Conservation (phyloP, 2,888 invertebrate species). For the Drosophila neotestacea region DNA sequence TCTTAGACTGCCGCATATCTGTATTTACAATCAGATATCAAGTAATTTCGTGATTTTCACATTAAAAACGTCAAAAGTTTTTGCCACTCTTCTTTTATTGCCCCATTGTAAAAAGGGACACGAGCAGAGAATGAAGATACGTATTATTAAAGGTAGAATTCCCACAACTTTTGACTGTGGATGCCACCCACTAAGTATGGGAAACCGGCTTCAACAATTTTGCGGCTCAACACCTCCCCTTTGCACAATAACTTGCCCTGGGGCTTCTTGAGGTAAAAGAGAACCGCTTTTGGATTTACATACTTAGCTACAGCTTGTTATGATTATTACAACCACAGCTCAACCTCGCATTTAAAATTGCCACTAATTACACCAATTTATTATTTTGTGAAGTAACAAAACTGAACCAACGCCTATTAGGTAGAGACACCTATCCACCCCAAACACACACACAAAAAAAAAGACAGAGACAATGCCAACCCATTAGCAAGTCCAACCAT, state of each 20-base stretch:
- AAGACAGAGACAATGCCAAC: constrained; percentile 43
- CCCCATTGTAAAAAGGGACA: constrained; percentile 51
- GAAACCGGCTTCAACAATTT: constrained; percentile 62
- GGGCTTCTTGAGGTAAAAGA: constrained; percentile 18
- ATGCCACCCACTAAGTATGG: constrained; percentile 74
- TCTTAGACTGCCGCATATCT: constrained; percentile 26
- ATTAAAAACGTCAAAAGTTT: constrained; percentile 49
- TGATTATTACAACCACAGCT: constrained; percentile 37
- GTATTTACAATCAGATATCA: constrained; percentile 30
- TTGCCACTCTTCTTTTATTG: constrained; percentile 55
- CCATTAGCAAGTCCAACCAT: constrained; percentile 56
- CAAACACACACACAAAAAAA: constrained; percentile 17
- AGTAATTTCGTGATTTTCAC: constrained; percentile 58
- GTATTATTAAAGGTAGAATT: constrained; percentile 41
- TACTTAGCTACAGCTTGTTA: constrained; percentile 34
- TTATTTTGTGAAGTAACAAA: constrained; percentile 53
- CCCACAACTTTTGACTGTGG: constrained; percentile 52
- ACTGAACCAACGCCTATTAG: constrained; percentile 45
- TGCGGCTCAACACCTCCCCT: constrained; percentile 59
- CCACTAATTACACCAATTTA: constrained; percentile 69
- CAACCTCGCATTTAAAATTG: constrained; percentile 52
- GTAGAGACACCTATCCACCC: constrained; percentile 9
- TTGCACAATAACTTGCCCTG: constrained; percentile 24
- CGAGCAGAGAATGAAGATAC: constrained; percentile 21
- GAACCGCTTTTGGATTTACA: constrained; percentile 34